Percentiles rank a stretch among this genome's conserved stretches.
phyloP scores from a whole-genome alignment of 2,888 invertebrate species.

The Hemicrepidius hirtus region DNA sequence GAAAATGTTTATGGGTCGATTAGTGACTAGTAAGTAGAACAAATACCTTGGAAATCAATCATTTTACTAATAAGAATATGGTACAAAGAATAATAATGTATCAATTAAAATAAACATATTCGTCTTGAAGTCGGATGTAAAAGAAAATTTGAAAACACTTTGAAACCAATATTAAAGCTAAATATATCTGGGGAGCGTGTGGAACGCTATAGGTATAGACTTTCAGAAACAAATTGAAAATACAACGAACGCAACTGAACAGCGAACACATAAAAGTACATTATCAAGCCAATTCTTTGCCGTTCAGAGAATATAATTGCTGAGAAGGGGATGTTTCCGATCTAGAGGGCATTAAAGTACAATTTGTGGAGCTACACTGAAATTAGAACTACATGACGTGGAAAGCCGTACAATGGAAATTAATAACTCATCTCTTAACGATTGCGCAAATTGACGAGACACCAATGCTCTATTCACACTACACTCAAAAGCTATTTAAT shows the following conservation, averaged over 20 bases:
- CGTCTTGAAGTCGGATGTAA: too few species aligned
- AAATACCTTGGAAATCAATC: too few species aligned
- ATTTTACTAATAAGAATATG: too few species aligned
- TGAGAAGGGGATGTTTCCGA: constrained; percentile 21
- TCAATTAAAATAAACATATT: too few species aligned
- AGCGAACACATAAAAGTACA: constrained; percentile 1
- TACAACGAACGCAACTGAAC: constrained; percentile 1
- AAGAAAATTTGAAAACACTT: too few species aligned
- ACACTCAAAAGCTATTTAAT: constrained; percentile 11
- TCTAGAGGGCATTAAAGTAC: constrained; percentile 20
- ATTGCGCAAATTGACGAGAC: constrained; percentile 22
- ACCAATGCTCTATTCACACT: constrained; percentile 4
- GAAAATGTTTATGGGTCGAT: too few species aligned
- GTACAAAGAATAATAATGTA: too few species aligned
- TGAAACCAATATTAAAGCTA: too few species aligned
- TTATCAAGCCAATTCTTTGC: constrained; percentile 14
- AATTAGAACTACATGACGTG: constrained; percentile 28
- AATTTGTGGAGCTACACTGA: constrained; percentile 14
- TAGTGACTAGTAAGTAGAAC: too few species aligned
- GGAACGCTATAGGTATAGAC: not conserved
- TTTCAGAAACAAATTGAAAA: not conserved
- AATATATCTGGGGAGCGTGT: too few species aligned
- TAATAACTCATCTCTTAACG: constrained; percentile 29
- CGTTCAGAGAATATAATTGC: constrained; percentile 19
- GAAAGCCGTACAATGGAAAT: constrained; percentile 22